phyloP scores from a whole-genome alignment of 2,888 invertebrate genomes.

The Pseudococcus viburni region DNA sequence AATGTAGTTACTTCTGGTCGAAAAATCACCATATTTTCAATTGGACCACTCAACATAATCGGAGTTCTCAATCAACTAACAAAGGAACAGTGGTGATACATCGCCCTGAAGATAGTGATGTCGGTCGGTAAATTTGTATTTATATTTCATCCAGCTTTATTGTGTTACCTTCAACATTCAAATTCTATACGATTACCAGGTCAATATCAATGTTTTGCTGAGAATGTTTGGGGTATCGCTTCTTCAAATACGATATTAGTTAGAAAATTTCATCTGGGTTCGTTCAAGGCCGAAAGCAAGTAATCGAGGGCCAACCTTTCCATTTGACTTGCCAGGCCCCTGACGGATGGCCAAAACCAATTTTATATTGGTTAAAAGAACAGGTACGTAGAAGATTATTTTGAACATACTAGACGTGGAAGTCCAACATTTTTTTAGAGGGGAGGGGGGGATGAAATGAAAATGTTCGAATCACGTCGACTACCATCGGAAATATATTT shows the following conservation, averaged over 20 bases:
- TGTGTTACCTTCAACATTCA: too few relatives aligned
- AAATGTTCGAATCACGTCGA: too few relatives aligned
- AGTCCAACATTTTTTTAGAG: too few relatives aligned
- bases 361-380: conserved; percentile 90
- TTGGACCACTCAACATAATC: conserved; percentile 93
- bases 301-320: conserved; percentile 90
- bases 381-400: conserved; percentile 72
- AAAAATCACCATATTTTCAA: conserved; percentile 97
- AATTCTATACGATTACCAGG: conserved; percentile 71
- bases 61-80: conserved; percentile 94
- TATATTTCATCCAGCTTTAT: too few relatives aligned
- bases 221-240: conserved; percentile 93
- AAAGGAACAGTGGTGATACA: conserved; percentile 94
- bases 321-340: conserved; percentile 93
- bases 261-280: conserved; percentile 89
- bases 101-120: conserved; percentile 89
- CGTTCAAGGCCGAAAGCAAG: conserved; percentile 84
- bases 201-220: conserved; percentile 95
- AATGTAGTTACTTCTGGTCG: conserved; percentile 86
- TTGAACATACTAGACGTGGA: too few relatives aligned
- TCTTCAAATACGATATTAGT: conserved; percentile 96
- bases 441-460: too few relatives aligned
- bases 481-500: too few relatives aligned
- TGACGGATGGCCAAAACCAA: conserved; percentile 95
- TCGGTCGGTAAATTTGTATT: conserved; percentile 74